These are phyloP conservation scores for Spizella passerina DNA, from an alignment of 2,797 vertebrate genomes.

Conservation along the genomic window DNA sequence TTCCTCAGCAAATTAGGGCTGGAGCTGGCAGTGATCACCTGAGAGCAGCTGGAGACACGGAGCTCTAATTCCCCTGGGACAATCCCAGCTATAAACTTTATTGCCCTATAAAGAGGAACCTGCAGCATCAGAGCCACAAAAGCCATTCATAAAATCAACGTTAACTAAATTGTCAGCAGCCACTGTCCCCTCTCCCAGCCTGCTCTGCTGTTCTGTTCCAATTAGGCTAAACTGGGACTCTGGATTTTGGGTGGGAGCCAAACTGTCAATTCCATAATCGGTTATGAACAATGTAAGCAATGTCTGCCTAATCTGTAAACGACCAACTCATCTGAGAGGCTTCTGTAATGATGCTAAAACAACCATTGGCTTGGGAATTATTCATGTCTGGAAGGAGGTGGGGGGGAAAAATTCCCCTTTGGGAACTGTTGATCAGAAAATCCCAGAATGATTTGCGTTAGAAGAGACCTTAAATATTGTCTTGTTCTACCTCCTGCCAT, in stretches of 20 bases:
- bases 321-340: conserved; percentile 17
- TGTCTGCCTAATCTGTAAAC: conserved; percentile 44
- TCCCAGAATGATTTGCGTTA: background rate
- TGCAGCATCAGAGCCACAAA: conserved; percentile 61
- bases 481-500: background rate
- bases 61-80: conserved; percentile 34
- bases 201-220: background rate
- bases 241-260: conserved; percentile 49
- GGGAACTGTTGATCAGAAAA: background rate
- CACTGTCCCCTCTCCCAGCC: background rate
- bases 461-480: background rate
- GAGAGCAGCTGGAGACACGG: background rate
- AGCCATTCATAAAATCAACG: conserved; percentile 56
- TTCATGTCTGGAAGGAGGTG: background rate
- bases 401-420: background rate
- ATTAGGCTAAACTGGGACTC: background rate
- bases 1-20: background rate
- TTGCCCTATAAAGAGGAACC: conserved; percentile 63
- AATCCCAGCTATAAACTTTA: conserved; percentile 55
- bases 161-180: conserved; percentile 56
- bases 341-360: conserved; percentile 25
- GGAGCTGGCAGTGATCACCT: background rate
- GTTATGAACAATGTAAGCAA: conserved; percentile 27
- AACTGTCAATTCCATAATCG: conserved; percentile 37
- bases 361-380: background rate